A percentile compares a stretch with the other conserved stretches of the same genome.
These are phyloP conservation scores for Rhamphomyia laevipes DNA, from an alignment of 2,888 invertebrate genomes.

Conservation along the genomic window DNA sequence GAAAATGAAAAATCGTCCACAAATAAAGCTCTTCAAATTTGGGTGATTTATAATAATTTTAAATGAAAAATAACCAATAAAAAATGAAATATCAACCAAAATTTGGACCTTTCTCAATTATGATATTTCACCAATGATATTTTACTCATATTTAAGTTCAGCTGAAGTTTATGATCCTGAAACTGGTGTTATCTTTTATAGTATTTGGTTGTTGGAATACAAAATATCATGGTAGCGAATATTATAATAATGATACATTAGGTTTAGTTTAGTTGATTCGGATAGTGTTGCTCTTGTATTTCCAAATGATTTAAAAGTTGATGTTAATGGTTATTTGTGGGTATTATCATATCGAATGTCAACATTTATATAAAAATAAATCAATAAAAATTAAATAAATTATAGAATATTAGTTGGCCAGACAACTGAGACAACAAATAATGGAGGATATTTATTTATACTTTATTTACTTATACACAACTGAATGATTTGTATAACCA, in stretches of 20 bases:
- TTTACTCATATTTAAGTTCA: too few relatives aligned
- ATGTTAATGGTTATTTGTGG: constrained; percentile 54
- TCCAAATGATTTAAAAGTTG: constrained; percentile 66
- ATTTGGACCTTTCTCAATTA: too few relatives aligned
- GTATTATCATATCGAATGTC: constrained; percentile 68
- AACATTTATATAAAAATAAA: constrained; percentile 49
- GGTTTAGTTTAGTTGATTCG: constrained; percentile 53
- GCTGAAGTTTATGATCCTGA: constrained; percentile 57
- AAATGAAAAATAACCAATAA: too few relatives aligned
- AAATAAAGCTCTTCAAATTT: too few relatives aligned
- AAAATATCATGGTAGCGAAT: constrained; percentile 36
- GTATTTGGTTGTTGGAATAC: constrained; percentile 74
- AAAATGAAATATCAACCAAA: too few relatives aligned
- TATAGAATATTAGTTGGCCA: constrained; percentile 40
- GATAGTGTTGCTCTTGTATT: constrained; percentile 59
- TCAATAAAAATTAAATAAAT: constrained; percentile 57
- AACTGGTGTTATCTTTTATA: constrained; percentile 64
- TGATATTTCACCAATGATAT: too few relatives aligned
- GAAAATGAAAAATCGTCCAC: too few relatives aligned
- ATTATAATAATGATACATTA: constrained; percentile 52
- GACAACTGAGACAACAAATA: too few relatives aligned
- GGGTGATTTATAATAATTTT: too few relatives aligned
- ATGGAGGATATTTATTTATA: too few relatives aligned
- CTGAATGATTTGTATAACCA: too few relatives aligned
- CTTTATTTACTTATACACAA: too few relatives aligned